phyloP scores from a whole-genome alignment of 2,797 vertebrate genomes.

The Novumbra hubbsi region DNA sequence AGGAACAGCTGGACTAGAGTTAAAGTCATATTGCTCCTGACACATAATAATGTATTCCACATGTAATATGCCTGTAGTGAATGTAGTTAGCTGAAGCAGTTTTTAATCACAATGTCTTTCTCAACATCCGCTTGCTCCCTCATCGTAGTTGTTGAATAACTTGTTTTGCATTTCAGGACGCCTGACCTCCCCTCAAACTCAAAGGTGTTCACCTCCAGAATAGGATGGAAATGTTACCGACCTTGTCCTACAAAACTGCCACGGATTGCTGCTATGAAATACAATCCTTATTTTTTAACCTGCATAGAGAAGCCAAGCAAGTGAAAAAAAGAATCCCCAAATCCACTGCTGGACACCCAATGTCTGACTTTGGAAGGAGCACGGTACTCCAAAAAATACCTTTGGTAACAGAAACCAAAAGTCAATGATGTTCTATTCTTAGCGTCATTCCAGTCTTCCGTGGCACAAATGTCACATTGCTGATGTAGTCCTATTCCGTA shows the following conservation, averaged over 20 bases:
- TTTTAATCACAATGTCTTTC: slow-evolving; percentile 3
- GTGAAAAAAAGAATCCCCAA: slow-evolving; percentile 67
- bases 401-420: slow-evolving; percentile 77
- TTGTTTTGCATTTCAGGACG: slow-evolving; percentile 22
- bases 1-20: not conserved
- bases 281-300: slow-evolving; percentile 68
- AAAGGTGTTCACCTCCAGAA: slow-evolving; percentile 26
- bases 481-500: slow-evolving; percentile 73
- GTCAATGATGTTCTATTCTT: slow-evolving; percentile 77
- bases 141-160: not conserved
- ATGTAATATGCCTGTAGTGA: not conserved
- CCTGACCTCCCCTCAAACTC: slow-evolving; percentile 10
- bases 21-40: not conserved
- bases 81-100: slow-evolving; percentile 3
- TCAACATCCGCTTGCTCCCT: slow-evolving; percentile 4
- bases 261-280: slow-evolving; percentile 69
- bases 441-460: slow-evolving; percentile 74
- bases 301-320: slow-evolving; percentile 47
- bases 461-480: slow-evolving; percentile 79
- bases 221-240: slow-evolving; percentile 41
- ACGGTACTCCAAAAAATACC: slow-evolving; percentile 69
- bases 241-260: slow-evolving; percentile 70
- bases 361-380: slow-evolving; percentile 71
- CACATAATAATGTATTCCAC: not conserved
- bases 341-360: slow-evolving; percentile 65